Evolutionary conservation across 2,888 invertebrate genomes (phyloP).

Genomic region (Thumatha senex): DNA sequence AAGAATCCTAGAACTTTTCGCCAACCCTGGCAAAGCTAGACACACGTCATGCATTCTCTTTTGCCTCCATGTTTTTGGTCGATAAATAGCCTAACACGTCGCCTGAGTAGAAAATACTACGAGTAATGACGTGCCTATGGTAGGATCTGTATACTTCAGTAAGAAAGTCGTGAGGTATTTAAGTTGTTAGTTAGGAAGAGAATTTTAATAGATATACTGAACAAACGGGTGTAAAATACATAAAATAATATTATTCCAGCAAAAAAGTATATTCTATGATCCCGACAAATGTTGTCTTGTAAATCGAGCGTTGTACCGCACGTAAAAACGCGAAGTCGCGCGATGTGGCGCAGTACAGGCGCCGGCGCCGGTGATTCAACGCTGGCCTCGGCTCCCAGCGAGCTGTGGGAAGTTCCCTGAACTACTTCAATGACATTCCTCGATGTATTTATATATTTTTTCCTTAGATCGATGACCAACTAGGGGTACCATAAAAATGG

Average conservation of each 20-base stretch:
- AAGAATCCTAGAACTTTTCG: too few species aligned
- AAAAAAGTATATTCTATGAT: constrained; percentile 5
- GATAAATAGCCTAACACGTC: too few species aligned
- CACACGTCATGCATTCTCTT: too few species aligned
- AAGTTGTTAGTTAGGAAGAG: too few species aligned
- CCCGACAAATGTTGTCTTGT: constrained; percentile 46
- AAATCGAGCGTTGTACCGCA: constrained; percentile 38
- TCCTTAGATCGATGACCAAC: background rate
- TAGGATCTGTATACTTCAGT: too few species aligned
- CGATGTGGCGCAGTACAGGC: constrained; percentile 20
- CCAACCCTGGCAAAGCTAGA: too few species aligned
- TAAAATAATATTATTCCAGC: background rate
- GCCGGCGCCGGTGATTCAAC: constrained; percentile 21
- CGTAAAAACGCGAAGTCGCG: constrained; percentile 58
- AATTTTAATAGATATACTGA: too few species aligned
- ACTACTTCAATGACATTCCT: constrained; percentile 54
- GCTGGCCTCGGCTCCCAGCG: constrained; percentile 58
- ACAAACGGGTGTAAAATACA: background rate
- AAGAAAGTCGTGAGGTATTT: too few species aligned
- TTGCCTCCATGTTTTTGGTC: too few species aligned
- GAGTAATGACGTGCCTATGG: too few species aligned
- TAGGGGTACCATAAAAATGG: background rate
- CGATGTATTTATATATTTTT: background rate
- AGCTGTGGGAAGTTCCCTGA: constrained; percentile 30
- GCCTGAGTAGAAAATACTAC: too few species aligned